A percentile compares a stretch with the other conserved stretches of the same genome.
These are phyloP conservation scores for Nettapus auritus DNA, from an alignment of 2,113 vertebrate species.

Conservation along the genomic window DNA sequence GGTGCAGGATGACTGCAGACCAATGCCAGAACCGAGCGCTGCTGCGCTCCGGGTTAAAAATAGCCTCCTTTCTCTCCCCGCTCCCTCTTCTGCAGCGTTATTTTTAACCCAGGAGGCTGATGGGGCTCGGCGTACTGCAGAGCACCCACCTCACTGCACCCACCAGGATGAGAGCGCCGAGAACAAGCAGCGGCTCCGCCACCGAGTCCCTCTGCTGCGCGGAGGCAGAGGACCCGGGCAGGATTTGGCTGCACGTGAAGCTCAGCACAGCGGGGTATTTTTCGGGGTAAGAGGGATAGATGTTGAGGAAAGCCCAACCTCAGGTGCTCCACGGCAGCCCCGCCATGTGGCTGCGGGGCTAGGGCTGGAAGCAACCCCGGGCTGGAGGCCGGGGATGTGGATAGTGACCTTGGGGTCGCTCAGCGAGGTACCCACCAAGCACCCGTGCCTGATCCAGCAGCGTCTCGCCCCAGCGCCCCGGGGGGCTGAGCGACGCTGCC, in stretches of 20 bases:
- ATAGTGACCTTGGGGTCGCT: not conserved
- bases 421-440: not conserved
- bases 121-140: slow-evolving; percentile 27
- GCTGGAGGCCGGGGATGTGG: not conserved
- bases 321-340: not conserved
- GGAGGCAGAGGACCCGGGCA: not conserved
- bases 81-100: slow-evolving; percentile 19
- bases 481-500: not conserved
- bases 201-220: not conserved
- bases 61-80: slow-evolving; percentile 18
- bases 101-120: slow-evolving; percentile 49
- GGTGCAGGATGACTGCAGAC: slow-evolving; percentile 17
- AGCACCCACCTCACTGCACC: slow-evolving; percentile 7
- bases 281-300: not conserved
- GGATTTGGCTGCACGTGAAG: not conserved
- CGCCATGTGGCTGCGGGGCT: not conserved
- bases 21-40: slow-evolving; percentile 19
- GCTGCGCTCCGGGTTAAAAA: slow-evolving; percentile 49
- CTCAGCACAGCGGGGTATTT: not conserved
- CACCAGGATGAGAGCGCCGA: slow-evolving; percentile 1
- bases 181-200: not conserved
- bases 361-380: not conserved
- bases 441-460: slow-evolving; percentile 20
- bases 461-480: not conserved
- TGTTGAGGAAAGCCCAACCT: not conserved